These are phyloP conservation scores for mouse (Mus musculus) DNA, from an alignment of 2,113 vertebrate genomes.

Conservation along the genomic window DNA sequence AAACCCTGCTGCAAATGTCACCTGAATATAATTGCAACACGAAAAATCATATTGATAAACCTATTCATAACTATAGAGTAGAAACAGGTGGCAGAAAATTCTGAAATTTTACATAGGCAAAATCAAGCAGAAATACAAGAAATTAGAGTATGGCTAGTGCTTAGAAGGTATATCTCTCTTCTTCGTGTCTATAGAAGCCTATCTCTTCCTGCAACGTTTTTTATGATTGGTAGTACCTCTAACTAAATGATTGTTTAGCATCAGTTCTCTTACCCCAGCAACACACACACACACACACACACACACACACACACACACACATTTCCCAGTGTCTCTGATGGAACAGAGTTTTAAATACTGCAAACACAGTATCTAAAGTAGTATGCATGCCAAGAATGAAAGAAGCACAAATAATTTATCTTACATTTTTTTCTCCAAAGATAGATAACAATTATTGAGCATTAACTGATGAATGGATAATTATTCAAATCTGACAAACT, in stretches of 20 bases:
- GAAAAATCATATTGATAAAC: not conserved
- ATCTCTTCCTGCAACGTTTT: not conserved
- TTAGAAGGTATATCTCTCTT: not conserved
- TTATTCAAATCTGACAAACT: not conserved
- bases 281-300: too few relatives aligned
- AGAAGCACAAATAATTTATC: not conserved
- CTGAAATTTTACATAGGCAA: not conserved
- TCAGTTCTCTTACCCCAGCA: not conserved
- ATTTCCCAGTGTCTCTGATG: not conserved
- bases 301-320: too few relatives aligned
- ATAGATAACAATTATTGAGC: not conserved
- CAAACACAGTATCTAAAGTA: not conserved
- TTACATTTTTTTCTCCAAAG: slow-evolving; percentile 11
- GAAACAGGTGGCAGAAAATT: not conserved
- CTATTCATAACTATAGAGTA: not conserved
- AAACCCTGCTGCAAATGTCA: not conserved
- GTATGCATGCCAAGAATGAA: not conserved
- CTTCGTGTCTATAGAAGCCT: not conserved
- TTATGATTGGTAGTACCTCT: not conserved
- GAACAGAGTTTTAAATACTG: not conserved
- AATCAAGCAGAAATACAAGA: not conserved
- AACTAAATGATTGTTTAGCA: not conserved
- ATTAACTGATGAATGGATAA: not conserved
- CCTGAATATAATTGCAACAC: not conserved
- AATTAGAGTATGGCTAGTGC: not conserved